phyloP scores from a whole-genome alignment of 1,140 invertebrate genomes.

The Anastrepha ludens region DNA sequence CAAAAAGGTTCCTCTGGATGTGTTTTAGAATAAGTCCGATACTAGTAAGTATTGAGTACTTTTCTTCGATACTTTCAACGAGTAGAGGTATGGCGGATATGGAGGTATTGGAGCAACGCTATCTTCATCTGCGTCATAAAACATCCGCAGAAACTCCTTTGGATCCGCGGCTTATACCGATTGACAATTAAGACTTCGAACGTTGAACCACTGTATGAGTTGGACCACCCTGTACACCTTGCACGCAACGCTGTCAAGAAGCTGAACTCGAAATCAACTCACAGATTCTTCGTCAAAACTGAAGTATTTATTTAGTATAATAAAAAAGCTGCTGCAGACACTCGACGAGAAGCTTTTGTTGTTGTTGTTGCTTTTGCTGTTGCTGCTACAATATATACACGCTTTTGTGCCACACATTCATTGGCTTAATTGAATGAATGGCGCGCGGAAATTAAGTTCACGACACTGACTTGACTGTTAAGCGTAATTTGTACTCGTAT shows the following conservation, averaged over 20 bases:
- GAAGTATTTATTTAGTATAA: neutral
- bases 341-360: neutral
- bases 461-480: slow-evolving; percentile 58
- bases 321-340: neutral
- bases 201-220: too few species aligned
- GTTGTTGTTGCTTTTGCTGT: neutral
- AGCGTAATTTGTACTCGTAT: slow-evolving; percentile 26
- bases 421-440: slow-evolving; percentile 74
- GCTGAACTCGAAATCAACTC: slow-evolving; percentile 48
- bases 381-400: slow-evolving; percentile 41
- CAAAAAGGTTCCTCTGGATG: too few species aligned
- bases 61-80: too few species aligned
- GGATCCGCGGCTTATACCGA: too few species aligned
- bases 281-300: slow-evolving; percentile 27
- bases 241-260: neutral
- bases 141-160: too few species aligned
- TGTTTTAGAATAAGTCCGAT: too few species aligned
- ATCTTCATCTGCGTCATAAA: too few species aligned
- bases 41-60: too few species aligned
- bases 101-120: too few species aligned
- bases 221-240: neutral
- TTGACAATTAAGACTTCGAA: too few species aligned
- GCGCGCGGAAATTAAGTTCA: slow-evolving; percentile 72
- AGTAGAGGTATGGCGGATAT: too few species aligned
- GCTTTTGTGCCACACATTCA: slow-evolving; percentile 62